Conservation (phyloP, 2,113 vertebrate species). For the Myrmecophaga tridactyla region DNA sequence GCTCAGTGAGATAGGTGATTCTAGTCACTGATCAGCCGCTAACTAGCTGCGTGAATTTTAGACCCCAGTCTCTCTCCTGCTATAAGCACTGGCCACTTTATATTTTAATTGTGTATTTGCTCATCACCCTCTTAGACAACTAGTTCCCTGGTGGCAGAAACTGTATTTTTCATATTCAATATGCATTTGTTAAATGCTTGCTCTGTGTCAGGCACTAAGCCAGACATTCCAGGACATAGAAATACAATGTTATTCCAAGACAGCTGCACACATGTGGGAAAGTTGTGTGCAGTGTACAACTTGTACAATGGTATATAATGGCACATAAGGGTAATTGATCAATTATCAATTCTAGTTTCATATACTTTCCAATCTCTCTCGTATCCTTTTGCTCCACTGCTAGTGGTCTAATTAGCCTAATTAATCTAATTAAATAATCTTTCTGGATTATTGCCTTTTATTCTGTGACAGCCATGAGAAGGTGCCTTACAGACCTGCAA, state of each 20-base stretch:
- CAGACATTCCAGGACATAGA: not conserved
- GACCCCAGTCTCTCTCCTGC: not conserved
- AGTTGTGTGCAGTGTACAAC: not conserved
- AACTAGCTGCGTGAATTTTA: not conserved
- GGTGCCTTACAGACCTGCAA: not conserved
- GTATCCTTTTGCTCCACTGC: not conserved
- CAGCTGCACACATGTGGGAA: not conserved
- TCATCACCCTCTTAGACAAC: not conserved
- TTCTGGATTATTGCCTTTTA: not conserved
- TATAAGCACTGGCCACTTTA: not conserved
- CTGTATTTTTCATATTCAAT: not conserved
- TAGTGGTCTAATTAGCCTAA: not conserved
- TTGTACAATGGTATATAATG: not conserved
- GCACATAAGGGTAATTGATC: not conserved
- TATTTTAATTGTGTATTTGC: not conserved
- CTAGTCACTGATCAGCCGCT: not conserved
- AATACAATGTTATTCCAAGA: not conserved
- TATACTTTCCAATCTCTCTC: not conserved
- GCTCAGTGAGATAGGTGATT: not conserved
- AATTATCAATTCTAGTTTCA: not conserved
- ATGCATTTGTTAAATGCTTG: not conserved
- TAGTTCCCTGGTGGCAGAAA: not conserved
- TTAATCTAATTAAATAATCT: slow-evolving; percentile 8
- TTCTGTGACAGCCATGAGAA: not conserved
- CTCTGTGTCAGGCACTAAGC: not conserved